phyloP scores from a whole-genome alignment of 2,113 vertebrate genomes.

The Tachycineta bicolor region DNA sequence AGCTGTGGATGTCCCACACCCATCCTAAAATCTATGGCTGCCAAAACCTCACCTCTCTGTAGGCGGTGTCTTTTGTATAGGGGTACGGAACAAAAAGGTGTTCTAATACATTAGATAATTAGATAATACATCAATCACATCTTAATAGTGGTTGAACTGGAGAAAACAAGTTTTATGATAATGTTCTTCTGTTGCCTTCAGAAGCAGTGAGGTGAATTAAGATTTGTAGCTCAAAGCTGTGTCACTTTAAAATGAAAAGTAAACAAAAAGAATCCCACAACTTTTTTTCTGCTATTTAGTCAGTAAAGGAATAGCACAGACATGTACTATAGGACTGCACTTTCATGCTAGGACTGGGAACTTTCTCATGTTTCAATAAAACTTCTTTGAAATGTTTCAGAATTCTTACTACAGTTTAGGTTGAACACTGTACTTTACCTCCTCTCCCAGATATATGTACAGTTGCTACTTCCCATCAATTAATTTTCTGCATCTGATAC shows the following conservation, averaged over 20 bases:
- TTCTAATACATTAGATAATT: neutral
- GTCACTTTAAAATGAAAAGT: neutral
- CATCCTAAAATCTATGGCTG: neutral
- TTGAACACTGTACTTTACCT: neutral
- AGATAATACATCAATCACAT: neutral
- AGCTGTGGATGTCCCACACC: constrained; percentile 34
- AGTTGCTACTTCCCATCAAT: neutral
- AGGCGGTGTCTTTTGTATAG: neutral
- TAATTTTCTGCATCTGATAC: neutral
- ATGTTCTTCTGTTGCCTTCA: neutral
- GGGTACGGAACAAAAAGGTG: neutral
- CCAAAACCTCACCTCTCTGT: constrained; percentile 26
- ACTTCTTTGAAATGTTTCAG: neutral
- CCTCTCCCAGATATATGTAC: neutral
- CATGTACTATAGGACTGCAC: neutral
- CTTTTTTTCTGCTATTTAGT: neutral
- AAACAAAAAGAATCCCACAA: neutral
- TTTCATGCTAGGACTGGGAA: neutral
- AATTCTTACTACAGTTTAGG: neutral
- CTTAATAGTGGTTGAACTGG: neutral
- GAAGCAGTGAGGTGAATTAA: neutral
- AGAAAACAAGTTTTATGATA: neutral
- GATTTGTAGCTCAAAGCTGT: neutral
- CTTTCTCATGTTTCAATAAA: neutral
- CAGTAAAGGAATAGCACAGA: neutral